Evolutionary conservation across 2,113 vertebrate species (phyloP).

Genomic region (Meles meles): DNA sequence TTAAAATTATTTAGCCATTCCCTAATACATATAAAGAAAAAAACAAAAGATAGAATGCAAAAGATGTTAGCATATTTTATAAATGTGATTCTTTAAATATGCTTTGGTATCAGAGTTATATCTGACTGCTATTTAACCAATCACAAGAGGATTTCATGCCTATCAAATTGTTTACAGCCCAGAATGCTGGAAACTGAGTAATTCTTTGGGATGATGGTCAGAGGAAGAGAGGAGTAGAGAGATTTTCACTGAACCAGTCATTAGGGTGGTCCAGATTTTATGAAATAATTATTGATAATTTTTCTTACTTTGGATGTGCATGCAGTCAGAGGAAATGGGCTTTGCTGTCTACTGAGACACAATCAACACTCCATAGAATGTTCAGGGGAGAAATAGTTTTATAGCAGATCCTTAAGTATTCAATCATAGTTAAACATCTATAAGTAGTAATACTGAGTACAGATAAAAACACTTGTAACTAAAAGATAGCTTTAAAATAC

Average conservation of each 20-base stretch:
- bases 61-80: not conserved
- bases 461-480: not conserved
- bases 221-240: not conserved
- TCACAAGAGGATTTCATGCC: not conserved
- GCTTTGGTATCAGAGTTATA: not conserved
- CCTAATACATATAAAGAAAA: not conserved
- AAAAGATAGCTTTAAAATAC: not conserved
- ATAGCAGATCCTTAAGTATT: not conserved
- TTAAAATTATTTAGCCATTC: conserved; percentile 25
- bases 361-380: not conserved
- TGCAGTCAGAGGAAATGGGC: not conserved
- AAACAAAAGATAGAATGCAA: not conserved
- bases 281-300: not conserved
- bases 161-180: not conserved
- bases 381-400: not conserved
- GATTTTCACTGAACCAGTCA: not conserved
- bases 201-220: not conserved
- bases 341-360: not conserved
- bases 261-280: not conserved
- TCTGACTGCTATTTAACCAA: not conserved
- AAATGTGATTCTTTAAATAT: not conserved
- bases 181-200: not conserved
- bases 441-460: not conserved
- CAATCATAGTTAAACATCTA: not conserved
- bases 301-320: not conserved